Percentiles rank a stretch among this genome's conserved stretches.
Evolutionary conservation across 2,113 vertebrate genomes (phyloP).

Genomic region (Colius striatus): DNA sequence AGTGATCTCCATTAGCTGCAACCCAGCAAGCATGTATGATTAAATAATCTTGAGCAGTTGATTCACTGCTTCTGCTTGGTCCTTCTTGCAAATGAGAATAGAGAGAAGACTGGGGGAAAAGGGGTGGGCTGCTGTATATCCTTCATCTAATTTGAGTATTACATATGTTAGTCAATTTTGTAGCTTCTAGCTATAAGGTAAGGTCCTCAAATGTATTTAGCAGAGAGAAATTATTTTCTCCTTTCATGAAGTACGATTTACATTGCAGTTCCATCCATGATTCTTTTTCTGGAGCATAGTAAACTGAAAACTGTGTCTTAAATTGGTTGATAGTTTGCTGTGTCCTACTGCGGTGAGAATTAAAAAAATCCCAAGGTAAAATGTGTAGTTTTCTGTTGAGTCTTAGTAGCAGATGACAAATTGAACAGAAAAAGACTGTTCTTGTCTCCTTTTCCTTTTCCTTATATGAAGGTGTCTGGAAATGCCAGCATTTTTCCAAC

Average conservation of each 20-base stretch:
- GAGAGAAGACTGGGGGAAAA: background rate
- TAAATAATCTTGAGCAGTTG: background rate
- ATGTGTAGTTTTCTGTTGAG: background rate
- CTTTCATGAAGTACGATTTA: background rate
- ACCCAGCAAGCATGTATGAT: background rate
- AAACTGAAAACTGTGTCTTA: background rate
- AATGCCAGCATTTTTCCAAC: background rate
- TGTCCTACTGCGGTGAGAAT: background rate
- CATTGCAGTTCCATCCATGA: background rate
- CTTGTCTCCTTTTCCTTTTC: accelerated
- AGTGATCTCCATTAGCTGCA: background rate
- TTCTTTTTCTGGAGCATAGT: background rate
- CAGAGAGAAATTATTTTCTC: background rate
- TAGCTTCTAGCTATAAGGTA: background rate
- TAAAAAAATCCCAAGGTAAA: background rate
- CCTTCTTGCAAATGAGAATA: background rate
- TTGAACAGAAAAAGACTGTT: background rate
- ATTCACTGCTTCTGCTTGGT: background rate
- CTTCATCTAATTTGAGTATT: background rate
- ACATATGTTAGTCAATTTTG: background rate
- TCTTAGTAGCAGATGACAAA: background rate
- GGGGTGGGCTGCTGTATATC: background rate
- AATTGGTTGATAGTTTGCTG: background rate
- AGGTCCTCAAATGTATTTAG: background rate
- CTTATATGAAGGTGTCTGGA: background rate